Evolutionary conservation across 2,113 vertebrate genomes (phyloP).

Genomic region (Malurus alboscapulatus): DNA sequence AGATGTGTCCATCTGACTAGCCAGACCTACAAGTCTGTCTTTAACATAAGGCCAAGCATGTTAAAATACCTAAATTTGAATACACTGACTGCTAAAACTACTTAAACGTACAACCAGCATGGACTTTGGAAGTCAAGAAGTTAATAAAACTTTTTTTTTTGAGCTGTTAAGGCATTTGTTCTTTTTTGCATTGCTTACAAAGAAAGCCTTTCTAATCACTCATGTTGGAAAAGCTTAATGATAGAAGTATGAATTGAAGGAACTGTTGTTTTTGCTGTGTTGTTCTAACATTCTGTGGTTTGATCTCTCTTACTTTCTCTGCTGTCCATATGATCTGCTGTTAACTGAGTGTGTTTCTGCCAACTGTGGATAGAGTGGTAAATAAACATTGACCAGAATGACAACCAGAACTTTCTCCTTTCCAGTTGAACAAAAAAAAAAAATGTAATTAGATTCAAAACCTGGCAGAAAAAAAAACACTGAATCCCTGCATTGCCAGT

Average conservation of each 20-base stretch:
- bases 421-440: background rate
- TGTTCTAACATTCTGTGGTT: background rate
- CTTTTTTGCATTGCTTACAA: background rate
- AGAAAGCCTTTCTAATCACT: background rate
- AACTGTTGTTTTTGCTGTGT: background rate
- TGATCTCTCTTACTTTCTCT: background rate
- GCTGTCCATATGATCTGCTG: background rate
- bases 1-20: background rate
- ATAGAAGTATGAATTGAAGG: background rate
- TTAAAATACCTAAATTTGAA: background rate
- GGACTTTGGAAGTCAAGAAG: background rate
- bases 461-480: background rate
- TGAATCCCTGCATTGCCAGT: background rate
- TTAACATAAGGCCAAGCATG: background rate
- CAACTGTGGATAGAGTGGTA: background rate
- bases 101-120: background rate
- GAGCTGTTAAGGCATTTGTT: background rate
- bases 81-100: background rate
- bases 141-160: background rate
- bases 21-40: background rate
- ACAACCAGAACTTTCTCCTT: background rate
- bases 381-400: background rate
- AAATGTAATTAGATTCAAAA: background rate
- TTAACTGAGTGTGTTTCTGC: background rate
- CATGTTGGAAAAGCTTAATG: background rate